Base-by-base conservation (phyloP, 2,113 vertebrate species). In the Callopanchax toddi region DNA sequence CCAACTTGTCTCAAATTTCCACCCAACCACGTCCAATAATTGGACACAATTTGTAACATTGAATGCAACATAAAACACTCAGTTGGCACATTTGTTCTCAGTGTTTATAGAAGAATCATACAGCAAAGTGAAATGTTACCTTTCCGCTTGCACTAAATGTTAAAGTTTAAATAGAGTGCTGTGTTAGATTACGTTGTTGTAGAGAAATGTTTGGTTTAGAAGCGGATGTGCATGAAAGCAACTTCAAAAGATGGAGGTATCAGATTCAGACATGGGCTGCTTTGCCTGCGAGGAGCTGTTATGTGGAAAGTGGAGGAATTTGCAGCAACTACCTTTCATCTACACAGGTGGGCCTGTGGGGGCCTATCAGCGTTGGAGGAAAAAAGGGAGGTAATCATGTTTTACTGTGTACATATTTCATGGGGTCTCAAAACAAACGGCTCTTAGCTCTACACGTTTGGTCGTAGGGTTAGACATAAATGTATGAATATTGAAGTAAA, bases 281-380 rank as follows among this genome's bases (percentile, higher is more conserved):
- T 85, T 64, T 78, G 56, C 84, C 83, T 74, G 64, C 36, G 89
- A 87, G 84, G 75, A 78, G 83, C 78, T 86, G 89, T 84, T 92
- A 86, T 91, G 89, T 79, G 87, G 81, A 84, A 89, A 89, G 82
- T 63, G 17, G 40, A 89, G 89, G 91, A 92, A 91, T 92, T 91
- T 92, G 91, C 89, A 91, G 88, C 83, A 81, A 81, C 81, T 59
- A 87, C 80, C 91, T 92, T 93, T 93, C 82, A 93, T 93, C 92
- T 92, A 76, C 84, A 89, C 86, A 90, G 91, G 91, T 92, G 92
- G 92, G 83, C 92, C 67, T 48, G 44, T 68, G 65, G 52, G 58
- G 45, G 13, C 20, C 5, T 40, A 55, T 32, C 18, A 32, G 60
- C 42, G 37, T 50, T 32, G 67, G 22, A 56, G 39, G 15, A 22